These are phyloP conservation scores for Lutjanus erythropterus DNA, from an alignment of 2,113 vertebrate genomes.

Conservation along the genomic window DNA sequence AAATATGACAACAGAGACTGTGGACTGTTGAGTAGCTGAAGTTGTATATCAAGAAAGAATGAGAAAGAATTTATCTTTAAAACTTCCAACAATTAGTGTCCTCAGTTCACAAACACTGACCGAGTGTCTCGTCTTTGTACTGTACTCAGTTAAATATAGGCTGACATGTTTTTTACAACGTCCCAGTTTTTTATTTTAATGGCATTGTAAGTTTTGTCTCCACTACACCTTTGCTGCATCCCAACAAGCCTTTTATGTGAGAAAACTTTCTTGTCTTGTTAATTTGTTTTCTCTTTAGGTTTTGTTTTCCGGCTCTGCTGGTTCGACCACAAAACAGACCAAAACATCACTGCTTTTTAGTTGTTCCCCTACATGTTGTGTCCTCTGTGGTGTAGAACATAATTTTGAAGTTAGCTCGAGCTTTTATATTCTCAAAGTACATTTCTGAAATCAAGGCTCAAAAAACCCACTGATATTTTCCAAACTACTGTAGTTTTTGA, in stretches of 20 bases:
- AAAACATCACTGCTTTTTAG: not conserved
- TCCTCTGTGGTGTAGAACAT: not conserved
- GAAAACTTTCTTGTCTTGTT: not conserved
- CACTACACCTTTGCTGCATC: not conserved
- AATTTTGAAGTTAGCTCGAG: not conserved
- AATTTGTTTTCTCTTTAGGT: not conserved
- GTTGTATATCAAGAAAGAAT: too few relatives aligned
- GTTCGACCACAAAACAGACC: conserved; percentile 22
- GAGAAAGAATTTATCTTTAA: too few relatives aligned
- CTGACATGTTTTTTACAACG: too few relatives aligned
- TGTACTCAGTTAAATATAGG: too few relatives aligned
- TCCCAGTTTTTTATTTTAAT: too few relatives aligned
- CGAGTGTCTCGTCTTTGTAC: too few relatives aligned
- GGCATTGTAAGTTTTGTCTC: too few relatives aligned
- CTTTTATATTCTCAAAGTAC: conserved; percentile 28
- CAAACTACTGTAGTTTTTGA: conserved; percentile 36
- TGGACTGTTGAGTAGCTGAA: too few relatives aligned
- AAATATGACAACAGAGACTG: too few relatives aligned
- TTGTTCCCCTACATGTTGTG: not conserved
- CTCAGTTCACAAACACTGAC: too few relatives aligned
- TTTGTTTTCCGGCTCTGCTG: conserved; percentile 2
- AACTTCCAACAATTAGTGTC: too few relatives aligned
- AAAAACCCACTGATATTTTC: conserved; percentile 12
- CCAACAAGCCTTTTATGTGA: not conserved
- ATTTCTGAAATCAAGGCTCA: not conserved